Conservation (phyloP, 2,113 vertebrate species). For the Gavialis gangeticus region DNA sequence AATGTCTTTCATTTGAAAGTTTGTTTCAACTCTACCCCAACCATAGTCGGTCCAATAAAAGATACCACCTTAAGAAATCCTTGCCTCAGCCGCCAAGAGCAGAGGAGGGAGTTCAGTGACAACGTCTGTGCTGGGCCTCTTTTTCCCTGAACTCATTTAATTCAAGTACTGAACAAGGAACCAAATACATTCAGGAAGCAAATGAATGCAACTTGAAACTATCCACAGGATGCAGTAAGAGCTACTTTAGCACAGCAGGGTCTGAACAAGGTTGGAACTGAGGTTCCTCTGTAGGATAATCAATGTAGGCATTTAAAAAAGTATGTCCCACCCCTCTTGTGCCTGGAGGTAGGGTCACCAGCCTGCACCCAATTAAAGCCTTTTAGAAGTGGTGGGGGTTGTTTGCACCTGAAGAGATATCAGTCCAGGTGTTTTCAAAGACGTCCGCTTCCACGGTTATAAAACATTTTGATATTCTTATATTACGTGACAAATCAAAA, state of each 20-base stretch:
- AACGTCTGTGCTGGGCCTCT: neutral
- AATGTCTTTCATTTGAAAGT: no score
- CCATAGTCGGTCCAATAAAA: no score
- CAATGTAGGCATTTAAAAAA: no score
- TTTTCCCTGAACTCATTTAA: neutral
- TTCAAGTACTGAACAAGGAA: neutral
- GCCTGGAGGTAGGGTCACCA: neutral
- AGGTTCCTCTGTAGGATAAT: neutral
- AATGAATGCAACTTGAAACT: neutral
- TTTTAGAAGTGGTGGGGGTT: constrained; percentile 9
- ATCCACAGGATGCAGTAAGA: neutral
- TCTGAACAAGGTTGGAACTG: neutral
- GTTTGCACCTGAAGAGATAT: neutral
- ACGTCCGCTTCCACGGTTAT: neutral
- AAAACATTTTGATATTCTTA: constrained; percentile 9
- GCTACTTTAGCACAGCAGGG: neutral
- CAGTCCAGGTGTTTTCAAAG: constrained; percentile 24
- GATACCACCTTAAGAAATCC: no score
- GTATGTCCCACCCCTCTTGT: neutral
- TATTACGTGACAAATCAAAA: neutral
- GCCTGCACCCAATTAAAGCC: neutral
- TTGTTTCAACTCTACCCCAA: no score
- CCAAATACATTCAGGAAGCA: neutral
- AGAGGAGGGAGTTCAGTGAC: neutral
- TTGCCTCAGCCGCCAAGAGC: neutral